phyloP scores from a whole-genome alignment of 2,888 invertebrate species.

The Leucoma salicis region DNA sequence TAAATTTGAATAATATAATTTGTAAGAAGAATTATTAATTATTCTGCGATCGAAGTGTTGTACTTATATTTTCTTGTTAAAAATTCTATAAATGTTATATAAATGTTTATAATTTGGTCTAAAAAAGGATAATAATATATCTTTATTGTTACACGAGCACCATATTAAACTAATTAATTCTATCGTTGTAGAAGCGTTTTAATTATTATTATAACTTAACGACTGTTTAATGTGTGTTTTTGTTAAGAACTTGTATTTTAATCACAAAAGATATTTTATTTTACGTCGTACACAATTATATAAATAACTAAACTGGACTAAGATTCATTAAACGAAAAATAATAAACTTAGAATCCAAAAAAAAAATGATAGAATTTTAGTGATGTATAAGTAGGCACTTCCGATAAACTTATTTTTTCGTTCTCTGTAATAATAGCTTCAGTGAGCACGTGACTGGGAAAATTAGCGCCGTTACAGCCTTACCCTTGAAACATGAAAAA shows the following conservation, averaged over 20 bases:
- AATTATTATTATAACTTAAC: conserved; percentile 1
- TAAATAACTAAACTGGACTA: neutral
- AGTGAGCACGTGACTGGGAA: conserved; percentile 55
- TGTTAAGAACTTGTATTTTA: neutral
- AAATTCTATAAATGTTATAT: too few relatives aligned
- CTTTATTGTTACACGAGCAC: neutral
- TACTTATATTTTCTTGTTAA: too few relatives aligned
- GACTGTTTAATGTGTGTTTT: neutral
- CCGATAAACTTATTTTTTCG: conserved; percentile 10
- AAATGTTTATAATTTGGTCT: too few relatives aligned
- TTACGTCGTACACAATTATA: neutral
- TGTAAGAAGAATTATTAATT: too few relatives aligned
- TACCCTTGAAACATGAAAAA: conserved; percentile 51
- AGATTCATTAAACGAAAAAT: too few relatives aligned
- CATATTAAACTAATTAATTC: neutral
- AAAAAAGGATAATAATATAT: too few relatives aligned
- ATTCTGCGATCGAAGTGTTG: too few relatives aligned
- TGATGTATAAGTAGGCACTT: conserved; percentile 1
- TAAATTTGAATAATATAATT: too few relatives aligned
- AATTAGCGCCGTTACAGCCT: conserved; percentile 27
- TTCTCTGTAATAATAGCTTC: conserved; percentile 31
- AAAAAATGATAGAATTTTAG: neutral
- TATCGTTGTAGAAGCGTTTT: neutral
- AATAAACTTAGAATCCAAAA: too few relatives aligned
- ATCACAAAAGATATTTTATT: neutral